These are phyloP conservation scores for Dendrolimus kikuchii DNA, from an alignment of 1,140 invertebrate genomes.

Conservation along the genomic window DNA sequence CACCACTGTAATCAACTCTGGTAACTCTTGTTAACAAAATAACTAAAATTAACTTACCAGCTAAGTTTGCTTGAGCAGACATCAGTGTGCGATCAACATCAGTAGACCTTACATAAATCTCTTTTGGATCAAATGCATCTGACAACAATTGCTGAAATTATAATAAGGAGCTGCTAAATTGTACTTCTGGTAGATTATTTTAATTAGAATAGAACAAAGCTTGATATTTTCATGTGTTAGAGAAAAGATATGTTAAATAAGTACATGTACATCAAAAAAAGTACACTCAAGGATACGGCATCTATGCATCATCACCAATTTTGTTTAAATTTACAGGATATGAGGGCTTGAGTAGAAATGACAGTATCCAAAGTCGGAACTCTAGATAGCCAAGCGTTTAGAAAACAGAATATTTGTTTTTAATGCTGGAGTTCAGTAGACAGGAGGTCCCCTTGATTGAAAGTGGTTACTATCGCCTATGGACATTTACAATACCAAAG, in stretches of 20 bases:
- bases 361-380: no score
- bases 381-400: no score
- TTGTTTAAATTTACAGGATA: no score
- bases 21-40: neutral
- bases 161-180: neutral
- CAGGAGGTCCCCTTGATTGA: no score
- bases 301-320: no score
- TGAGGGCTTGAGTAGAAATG: no score
- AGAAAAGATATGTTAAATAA: neutral
- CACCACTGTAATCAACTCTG: neutral
- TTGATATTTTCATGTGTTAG: neutral
- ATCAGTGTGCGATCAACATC: constrained; percentile 92
- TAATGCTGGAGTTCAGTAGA: no score
- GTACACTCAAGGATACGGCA: no score
- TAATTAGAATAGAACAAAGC: neutral
- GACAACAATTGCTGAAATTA: constrained; percentile 61
- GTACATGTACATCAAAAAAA: no score
- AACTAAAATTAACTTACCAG: constrained; percentile 54
- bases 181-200: neutral
- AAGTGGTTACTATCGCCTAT: no score
- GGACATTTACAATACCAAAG: no score
- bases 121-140: constrained; percentile 66
- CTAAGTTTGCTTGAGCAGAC: constrained; percentile 89
- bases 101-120: constrained; percentile 84
- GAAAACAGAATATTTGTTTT: no score